A percentile compares a stretch with the other conserved stretches of the same genome.
Conservation (phyloP, 2,113 vertebrate genomes). For the Carassius gibelio region DNA sequence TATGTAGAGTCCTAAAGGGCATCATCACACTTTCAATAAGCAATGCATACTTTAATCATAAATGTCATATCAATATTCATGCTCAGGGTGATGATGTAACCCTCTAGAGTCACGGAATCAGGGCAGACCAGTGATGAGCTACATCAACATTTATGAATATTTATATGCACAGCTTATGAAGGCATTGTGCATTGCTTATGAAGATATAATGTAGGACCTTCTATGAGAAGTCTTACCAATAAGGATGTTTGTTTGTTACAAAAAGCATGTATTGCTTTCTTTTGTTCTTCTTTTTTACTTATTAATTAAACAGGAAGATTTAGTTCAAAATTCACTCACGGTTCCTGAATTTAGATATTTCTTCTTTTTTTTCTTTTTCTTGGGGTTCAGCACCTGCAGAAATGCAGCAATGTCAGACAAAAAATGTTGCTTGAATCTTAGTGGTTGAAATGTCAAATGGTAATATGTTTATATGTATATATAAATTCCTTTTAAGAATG, state of each 20-base stretch:
- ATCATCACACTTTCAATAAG: conserved; percentile 54
- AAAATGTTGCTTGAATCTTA: not conserved
- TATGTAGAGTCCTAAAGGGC: conserved; percentile 50
- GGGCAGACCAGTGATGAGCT: conserved; percentile 18
- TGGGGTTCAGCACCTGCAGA: conserved; percentile 93
- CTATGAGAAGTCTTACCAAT: conserved; percentile 60
- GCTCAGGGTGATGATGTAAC: conserved; percentile 25
- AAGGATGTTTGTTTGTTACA: conserved; percentile 45
- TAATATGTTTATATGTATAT: too few species aligned
- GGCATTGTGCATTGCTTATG: conserved; percentile 57
- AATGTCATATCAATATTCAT: conserved; percentile 54
- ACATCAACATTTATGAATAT: conserved; percentile 41
- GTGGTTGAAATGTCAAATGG: too few species aligned
- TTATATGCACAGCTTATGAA: conserved; percentile 47
- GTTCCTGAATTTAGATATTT: conserved; percentile 98
- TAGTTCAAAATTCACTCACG: conserved; percentile 77
- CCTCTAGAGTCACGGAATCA: not conserved
- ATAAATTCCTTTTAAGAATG: not conserved
- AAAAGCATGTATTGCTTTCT: not conserved
- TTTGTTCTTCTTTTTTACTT: not conserved
- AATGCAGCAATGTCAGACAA: conserved; percentile 44
- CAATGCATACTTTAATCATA: conserved; percentile 54
- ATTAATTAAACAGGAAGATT: not conserved
- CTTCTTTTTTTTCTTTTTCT: conserved; percentile 99
- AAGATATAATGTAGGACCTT: conserved; percentile 57